Evolutionary conservation across 2,797 vertebrate species (phyloP), one percentile per base, ranked within the genome.

Genomic region (Rhinella marina): DNA sequence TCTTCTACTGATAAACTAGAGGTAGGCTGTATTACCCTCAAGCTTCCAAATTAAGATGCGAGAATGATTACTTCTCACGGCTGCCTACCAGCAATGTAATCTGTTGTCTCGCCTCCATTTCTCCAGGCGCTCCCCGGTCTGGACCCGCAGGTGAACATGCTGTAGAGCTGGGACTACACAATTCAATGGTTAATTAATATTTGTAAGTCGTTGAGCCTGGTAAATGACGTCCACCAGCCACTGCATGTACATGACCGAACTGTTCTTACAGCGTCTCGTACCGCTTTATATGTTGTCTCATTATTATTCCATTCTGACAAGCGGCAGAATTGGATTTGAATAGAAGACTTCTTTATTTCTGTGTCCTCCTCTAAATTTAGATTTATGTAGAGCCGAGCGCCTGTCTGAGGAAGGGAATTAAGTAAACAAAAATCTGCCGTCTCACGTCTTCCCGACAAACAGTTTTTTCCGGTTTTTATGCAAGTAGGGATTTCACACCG

Each of bases 321-420:
- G 21, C 29, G 29, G 27, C 41, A 70, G 62, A 84, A 64, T 78
- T 59, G 50, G 81, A 23, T 84, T 78, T 21, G n/a, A 79, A 68
- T 83, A 1, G 29, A 84, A 64, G 16, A 19, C 61, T 72, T 61
- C 23, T 81, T 59, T 64, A 52, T 87, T 82, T 83, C 27, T 79
- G 14, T 81, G 76, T 81, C 52, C n/a, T 62, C 54, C 21, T 84
- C 62, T 88, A 88, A 85, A 88, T 88, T 80, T 85, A 85, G 82
- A 81, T 84, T 73, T 84, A 85, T 68, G 54, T 68, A 77, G 68
- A 87, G 81, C 56, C 61, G 56, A 81, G 59, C 25, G 32, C 61
- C 54, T 66, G 75, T 70, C 75, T 61, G 56, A 59, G 64, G 75
- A 79, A 82, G 52, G 50, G 29, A 57, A 84, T 84, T 78, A 54